Conservation (phyloP, 2,888 invertebrate species). For the Drosophila pseudotalamancana region DNA sequence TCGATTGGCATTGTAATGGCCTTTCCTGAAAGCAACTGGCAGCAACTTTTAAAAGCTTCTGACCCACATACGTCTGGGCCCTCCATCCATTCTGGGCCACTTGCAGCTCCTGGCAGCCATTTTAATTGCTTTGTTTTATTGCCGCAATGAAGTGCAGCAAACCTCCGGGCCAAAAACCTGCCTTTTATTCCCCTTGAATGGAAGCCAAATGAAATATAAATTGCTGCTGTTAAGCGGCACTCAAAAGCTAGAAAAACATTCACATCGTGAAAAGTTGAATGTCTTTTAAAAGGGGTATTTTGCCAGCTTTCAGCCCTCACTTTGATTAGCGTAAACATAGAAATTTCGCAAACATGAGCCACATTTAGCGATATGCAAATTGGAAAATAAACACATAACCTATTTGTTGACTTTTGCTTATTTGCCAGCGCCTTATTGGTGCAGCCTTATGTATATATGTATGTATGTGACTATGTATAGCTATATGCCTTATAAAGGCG, state of each 20-base stretch:
- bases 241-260: slow-evolving; percentile 1
- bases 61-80: slow-evolving; percentile 66
- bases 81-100: slow-evolving; percentile 22
- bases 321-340: slow-evolving; percentile 37
- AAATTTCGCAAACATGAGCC: slow-evolving; percentile 38
- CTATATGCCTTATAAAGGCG: slow-evolving; percentile 23
- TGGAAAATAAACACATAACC: slow-evolving; percentile 47
- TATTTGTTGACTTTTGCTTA: slow-evolving; percentile 50
- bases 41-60: slow-evolving; percentile 54
- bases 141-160: slow-evolving; percentile 43
- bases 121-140: slow-evolving; percentile 77
- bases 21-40: slow-evolving; percentile 39
- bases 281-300: slow-evolving; percentile 10
- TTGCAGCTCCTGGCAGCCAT: slow-evolving; percentile 46
- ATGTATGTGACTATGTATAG: slow-evolving; percentile 17
- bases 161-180: not conserved
- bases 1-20: slow-evolving; percentile 75
- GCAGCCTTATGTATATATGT: slow-evolving; percentile 6
- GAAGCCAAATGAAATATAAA: slow-evolving; percentile 24
- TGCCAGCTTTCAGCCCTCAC: slow-evolving; percentile 1
- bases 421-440: slow-evolving; percentile 25
- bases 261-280: slow-evolving; percentile 8
- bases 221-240: slow-evolving; percentile 3
- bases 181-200: not conserved
- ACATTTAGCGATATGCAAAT: slow-evolving; percentile 60